These are phyloP conservation scores for Florisuga fusca DNA, from an alignment of 2,797 vertebrate genomes.

Conservation along the genomic window DNA sequence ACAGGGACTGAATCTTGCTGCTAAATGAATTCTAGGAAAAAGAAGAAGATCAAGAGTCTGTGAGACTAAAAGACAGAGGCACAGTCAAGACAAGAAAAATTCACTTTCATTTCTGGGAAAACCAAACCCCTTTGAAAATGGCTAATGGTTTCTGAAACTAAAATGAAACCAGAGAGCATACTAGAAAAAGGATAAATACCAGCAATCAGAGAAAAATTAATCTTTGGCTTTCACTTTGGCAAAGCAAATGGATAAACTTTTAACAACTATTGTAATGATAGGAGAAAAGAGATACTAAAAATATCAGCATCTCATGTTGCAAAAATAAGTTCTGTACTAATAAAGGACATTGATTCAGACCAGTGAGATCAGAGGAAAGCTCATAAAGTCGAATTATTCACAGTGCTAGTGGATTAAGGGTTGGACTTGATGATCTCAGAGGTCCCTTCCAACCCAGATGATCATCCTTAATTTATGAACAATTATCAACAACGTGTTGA, in stretches of 20 bases:
- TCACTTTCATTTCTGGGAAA: neutral
- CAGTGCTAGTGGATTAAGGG: no score
- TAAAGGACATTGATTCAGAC: neutral
- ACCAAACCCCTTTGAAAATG: neutral
- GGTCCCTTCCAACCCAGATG: no score
- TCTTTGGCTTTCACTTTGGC: neutral
- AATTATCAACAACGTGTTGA: no score
- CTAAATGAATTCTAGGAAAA: accelerated
- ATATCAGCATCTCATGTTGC: neutral
- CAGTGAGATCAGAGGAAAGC: neutral
- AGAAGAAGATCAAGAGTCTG: neutral
- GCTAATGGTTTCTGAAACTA: accelerated
- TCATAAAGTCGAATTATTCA: neutral
- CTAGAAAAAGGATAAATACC: neutral
- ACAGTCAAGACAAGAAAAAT: accelerated
- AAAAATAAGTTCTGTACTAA: neutral
- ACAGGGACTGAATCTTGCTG: neutral
- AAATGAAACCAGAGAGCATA: neutral
- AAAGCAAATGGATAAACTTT: neutral
- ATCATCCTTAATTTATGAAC: no score
- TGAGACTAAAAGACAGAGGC: neutral
- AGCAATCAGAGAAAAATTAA: neutral
- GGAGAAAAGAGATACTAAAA: neutral
- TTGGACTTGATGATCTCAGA: no score
- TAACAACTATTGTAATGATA: neutral